phyloP scores from a whole-genome alignment of 2,888 invertebrate genomes.

The Tetragnatha montana region DNA sequence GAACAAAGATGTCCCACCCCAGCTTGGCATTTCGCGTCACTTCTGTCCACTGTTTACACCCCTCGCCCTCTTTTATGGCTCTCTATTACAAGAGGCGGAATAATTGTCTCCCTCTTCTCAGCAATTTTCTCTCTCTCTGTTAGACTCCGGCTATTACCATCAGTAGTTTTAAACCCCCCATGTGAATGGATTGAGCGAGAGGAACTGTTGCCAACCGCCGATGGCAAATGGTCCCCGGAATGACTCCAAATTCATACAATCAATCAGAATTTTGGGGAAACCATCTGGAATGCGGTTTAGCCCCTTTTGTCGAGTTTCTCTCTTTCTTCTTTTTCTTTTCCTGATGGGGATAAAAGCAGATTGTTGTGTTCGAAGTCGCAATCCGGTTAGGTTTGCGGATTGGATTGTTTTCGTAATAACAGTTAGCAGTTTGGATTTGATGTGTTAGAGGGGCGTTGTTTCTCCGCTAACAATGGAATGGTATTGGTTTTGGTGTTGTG shows the following conservation, averaged over 20 bases:
- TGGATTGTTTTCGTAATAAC: background rate
- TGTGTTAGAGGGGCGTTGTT: background rate
- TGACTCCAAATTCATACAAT: background rate
- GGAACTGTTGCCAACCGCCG: background rate
- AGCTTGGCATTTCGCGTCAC: background rate
- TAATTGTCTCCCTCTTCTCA: background rate
- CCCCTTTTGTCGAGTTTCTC: background rate
- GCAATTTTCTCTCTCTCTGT: conserved; percentile 17
- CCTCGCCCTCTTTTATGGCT: background rate
- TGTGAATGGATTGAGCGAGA: background rate
- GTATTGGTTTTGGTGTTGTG: too few relatives aligned
- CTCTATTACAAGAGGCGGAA: background rate
- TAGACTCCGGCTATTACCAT: background rate
- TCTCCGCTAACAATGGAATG: too few relatives aligned
- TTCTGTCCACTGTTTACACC: background rate
- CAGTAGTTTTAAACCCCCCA: background rate
- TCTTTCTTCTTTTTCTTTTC: background rate
- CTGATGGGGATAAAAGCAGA: background rate
- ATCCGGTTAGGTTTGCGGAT: background rate
- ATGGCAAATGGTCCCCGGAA: background rate
- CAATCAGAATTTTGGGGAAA: background rate
- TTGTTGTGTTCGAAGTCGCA: background rate
- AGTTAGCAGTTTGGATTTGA: background rate
- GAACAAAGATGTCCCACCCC: background rate
- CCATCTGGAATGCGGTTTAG: background rate